Evolutionary conservation across 2,113 vertebrate genomes (phyloP).

Genomic region (Lagenorhynchus albirostris): DNA sequence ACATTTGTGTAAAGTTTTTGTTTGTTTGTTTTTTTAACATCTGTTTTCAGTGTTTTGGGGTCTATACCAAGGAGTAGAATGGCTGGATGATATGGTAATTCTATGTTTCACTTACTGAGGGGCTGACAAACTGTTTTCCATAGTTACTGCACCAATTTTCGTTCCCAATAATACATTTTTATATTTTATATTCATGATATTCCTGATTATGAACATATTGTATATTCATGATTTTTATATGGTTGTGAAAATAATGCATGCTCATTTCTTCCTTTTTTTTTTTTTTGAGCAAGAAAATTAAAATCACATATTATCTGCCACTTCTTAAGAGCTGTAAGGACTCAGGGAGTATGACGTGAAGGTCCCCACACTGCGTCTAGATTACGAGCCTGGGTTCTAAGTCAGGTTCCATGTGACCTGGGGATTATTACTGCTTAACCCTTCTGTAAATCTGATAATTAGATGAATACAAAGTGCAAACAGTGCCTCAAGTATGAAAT

Average conservation of each 20-base stretch:
- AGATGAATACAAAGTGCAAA: neutral
- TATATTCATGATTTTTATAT: neutral
- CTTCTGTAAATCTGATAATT: neutral
- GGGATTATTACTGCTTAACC: neutral
- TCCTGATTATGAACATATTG: neutral
- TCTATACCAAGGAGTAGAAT: neutral
- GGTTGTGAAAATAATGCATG: neutral
- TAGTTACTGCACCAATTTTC: neutral
- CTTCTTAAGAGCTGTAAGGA: neutral
- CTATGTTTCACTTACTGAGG: neutral
- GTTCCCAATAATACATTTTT: neutral
- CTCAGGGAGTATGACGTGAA: neutral
- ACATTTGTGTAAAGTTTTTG: neutral
- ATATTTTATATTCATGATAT: conserved; percentile 28
- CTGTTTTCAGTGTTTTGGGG: neutral
- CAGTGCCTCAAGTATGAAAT: neutral
- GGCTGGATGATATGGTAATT: neutral
- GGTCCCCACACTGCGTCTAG: neutral
- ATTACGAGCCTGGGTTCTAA: neutral
- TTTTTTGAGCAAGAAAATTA: neutral
- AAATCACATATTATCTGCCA: neutral
- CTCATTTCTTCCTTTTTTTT: neutral
- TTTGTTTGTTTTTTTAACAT: neutral
- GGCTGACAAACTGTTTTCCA: neutral
- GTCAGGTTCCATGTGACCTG: neutral